These are phyloP conservation scores for Platorchestia sp. DNA, from an alignment of 1,140 invertebrate genomes.

Conservation along the genomic window DNA sequence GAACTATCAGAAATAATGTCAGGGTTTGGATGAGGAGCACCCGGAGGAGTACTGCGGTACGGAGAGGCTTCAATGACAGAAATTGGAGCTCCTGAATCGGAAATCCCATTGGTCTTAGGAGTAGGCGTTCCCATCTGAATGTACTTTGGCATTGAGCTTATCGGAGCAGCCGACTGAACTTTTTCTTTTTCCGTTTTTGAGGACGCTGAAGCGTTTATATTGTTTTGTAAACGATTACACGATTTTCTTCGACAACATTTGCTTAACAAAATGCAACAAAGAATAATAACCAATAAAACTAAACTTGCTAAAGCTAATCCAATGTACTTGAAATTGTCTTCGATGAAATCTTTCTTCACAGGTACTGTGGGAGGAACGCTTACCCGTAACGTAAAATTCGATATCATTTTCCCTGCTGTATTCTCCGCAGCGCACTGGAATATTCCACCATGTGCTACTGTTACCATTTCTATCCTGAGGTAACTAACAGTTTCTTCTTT, in stretches of 20 bases:
- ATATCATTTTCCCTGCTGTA: constrained; percentile 89
- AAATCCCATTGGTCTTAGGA: constrained; percentile 65
- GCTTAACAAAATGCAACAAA: constrained; percentile 62
- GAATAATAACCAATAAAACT: constrained; percentile 63
- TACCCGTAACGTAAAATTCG: constrained; percentile 90
- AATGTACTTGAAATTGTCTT: constrained; percentile 64
- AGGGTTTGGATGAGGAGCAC: constrained; percentile 63
- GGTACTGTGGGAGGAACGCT: constrained; percentile 73
- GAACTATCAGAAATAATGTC: constrained; percentile 64
- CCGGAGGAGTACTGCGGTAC: constrained; percentile 60
- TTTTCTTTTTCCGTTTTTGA: constrained; percentile 55
- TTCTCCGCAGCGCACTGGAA: constrained; percentile 94
- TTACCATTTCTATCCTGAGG: constrained; percentile 87
- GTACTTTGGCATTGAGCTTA: constrained; percentile 65
- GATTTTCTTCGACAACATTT: constrained; percentile 61
- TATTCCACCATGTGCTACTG: constrained; percentile 88
- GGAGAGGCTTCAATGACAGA: constrained; percentile 66
- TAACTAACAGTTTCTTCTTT: constrained; percentile 80
- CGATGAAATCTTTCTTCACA: constrained; percentile 59
- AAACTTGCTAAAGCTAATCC: constrained; percentile 63
- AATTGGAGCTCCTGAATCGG: constrained; percentile 61
- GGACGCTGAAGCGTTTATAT: neutral
- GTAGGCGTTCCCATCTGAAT: constrained; percentile 67
- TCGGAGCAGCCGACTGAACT: constrained; percentile 16
- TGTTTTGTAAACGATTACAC: constrained; percentile 14